Evolutionary conservation across 2,113 vertebrate genomes (phyloP).

Genomic region (Noctilio leporinus): DNA sequence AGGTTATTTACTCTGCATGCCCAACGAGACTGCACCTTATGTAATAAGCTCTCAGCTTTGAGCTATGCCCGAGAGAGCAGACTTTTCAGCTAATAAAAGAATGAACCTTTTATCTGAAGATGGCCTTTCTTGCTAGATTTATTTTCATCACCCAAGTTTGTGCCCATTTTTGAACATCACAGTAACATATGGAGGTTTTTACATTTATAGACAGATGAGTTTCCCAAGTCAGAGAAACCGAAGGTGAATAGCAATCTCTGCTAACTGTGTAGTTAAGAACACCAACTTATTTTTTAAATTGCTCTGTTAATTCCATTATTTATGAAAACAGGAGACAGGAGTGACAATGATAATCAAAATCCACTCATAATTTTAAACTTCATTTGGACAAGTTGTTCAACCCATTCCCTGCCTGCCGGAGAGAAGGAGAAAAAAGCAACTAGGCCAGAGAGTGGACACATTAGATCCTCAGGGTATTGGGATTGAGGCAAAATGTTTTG

Average conservation of each 20-base stretch:
- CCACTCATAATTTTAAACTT: not conserved
- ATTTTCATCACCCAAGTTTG: not conserved
- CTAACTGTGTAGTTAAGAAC: not conserved
- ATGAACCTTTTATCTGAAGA: constrained; percentile 46
- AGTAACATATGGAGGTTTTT: not conserved
- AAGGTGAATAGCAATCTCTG: not conserved
- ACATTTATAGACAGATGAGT: not conserved
- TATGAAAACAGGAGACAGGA: constrained; percentile 30
- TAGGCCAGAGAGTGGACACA: not conserved
- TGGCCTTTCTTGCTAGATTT: not conserved
- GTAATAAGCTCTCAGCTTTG: not conserved
- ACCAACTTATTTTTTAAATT: constrained; percentile 14
- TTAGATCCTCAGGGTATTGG: not conserved
- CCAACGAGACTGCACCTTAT: not conserved
- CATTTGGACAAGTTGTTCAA: not conserved
- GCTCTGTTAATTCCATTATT: not conserved
- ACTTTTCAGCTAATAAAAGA: constrained; percentile 27
- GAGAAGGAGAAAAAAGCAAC: not conserved
- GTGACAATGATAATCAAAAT: not conserved
- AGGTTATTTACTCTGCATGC: constrained; percentile 22
- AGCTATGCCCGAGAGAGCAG: not conserved
- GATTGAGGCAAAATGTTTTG: not conserved
- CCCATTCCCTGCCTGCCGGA: not conserved
- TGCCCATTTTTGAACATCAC: constrained; percentile 10
- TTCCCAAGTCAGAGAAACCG: not conserved